Conservation (phyloP, 2,888 invertebrate genomes). For the Rosalia funebris region DNA sequence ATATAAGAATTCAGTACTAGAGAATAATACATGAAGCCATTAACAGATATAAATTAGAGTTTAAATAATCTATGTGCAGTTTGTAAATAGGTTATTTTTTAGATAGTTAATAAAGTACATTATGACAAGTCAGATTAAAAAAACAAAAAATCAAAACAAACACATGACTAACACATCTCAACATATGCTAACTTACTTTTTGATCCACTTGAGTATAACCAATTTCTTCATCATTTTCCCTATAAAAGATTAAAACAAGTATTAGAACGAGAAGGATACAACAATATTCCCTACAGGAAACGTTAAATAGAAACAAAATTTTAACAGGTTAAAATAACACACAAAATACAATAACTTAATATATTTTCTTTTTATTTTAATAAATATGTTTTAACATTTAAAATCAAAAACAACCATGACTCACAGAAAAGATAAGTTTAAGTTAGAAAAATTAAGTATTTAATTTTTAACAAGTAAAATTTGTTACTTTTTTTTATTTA, state of each 20-base stretch:
- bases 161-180: slow-evolving; percentile 1
- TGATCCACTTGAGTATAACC: slow-evolving; percentile 85
- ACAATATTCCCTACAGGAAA: slow-evolving; percentile 26
- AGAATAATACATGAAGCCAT: too few relatives aligned
- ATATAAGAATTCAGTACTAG: too few relatives aligned
- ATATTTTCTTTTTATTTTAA: slow-evolving; percentile 32
- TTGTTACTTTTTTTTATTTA: too few relatives aligned
- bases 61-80: too few relatives aligned
- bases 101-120: too few relatives aligned
- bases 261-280: slow-evolving; percentile 29
- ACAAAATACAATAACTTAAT: slow-evolving; percentile 24
- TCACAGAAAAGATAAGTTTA: background rate
- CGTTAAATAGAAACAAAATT: slow-evolving; percentile 36
- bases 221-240: slow-evolving; percentile 90
- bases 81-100: too few relatives aligned
- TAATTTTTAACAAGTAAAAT: too few relatives aligned
- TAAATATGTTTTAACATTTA: slow-evolving; percentile 31
- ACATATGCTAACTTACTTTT: slow-evolving; percentile 80
- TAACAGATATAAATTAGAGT: too few relatives aligned
- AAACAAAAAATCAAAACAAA: slow-evolving; percentile 1
- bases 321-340: slow-evolving; percentile 49
- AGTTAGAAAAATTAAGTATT: slow-evolving; percentile 10
- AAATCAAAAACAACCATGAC: slow-evolving; percentile 16
- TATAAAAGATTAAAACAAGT: slow-evolving; percentile 64
- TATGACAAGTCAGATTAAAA: too few relatives aligned